Evolutionary conservation across 1,140 invertebrate species (phyloP).

Genomic region (Heliconius hewitsoni): DNA sequence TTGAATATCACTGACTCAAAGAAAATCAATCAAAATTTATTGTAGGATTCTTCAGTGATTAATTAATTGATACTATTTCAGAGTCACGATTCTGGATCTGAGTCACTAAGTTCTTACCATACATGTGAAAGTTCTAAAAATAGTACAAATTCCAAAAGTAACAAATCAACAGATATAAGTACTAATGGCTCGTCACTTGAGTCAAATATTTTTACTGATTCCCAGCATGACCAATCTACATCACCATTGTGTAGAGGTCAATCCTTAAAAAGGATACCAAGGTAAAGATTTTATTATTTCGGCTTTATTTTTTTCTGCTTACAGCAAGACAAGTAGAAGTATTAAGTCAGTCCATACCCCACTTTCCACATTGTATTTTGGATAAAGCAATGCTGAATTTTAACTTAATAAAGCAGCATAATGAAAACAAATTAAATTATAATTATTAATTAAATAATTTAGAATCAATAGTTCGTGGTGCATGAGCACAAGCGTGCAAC

Average conservation of each 20-base stretch:
- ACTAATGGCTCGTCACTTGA: slow-evolving; percentile 63
- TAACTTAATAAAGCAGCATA: no score
- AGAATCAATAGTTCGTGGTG: no score
- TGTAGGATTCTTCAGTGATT: neutral
- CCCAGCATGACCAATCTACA: slow-evolving; percentile 71
- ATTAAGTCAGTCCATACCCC: no score
- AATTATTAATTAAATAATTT: no score
- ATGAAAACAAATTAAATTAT: no score
- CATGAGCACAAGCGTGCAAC: no score
- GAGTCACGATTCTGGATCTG: slow-evolving; percentile 66
- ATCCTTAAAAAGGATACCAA: slow-evolving; percentile 75
- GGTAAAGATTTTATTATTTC: slow-evolving; percentile 44
- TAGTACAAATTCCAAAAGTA: slow-evolving; percentile 60
- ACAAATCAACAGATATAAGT: slow-evolving; percentile 65
- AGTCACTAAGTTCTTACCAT: slow-evolving; percentile 71
- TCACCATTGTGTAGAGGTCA: slow-evolving; percentile 80
- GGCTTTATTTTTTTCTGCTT: no score
- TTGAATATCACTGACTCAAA: neutral
- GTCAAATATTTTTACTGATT: slow-evolving; percentile 61
- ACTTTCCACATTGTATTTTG: no score
- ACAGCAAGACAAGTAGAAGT: no score
- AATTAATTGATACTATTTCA: slow-evolving; percentile 33
- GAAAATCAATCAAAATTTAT: neutral
- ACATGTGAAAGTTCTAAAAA: slow-evolving; percentile 77
- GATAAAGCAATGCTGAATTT: no score